Evolutionary conservation across 2,888 invertebrate species (phyloP).

Genomic region (Lasioglossum marginatum): DNA sequence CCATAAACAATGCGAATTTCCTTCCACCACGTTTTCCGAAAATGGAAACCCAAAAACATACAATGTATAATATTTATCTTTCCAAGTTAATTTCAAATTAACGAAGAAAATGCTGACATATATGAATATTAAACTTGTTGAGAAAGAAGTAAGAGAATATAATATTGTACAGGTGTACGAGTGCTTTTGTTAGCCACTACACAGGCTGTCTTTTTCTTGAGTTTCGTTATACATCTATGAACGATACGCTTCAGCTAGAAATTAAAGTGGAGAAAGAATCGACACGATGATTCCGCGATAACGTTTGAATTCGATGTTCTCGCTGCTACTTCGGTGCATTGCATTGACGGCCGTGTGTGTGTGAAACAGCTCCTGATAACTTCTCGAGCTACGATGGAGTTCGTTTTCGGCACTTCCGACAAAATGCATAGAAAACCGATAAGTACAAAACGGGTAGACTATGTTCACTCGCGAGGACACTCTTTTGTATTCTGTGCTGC

Average conservation of each 20-base stretch:
- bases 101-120: no score
- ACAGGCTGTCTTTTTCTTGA: not conserved
- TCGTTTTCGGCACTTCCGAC: conserved; percentile 5
- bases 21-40: not conserved
- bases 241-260: conserved; percentile 10
- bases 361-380: not conserved
- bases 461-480: not conserved
- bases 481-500: not conserved
- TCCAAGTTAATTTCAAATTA: no score
- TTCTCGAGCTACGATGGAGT: not conserved
- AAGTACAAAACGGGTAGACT: conserved; percentile 10
- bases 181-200: not conserved
- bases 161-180: not conserved
- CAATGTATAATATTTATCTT: not conserved
- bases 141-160: no score
- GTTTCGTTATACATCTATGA: not conserved
- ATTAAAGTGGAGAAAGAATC: conserved; percentile 5
- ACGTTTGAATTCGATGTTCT: conserved; percentile 9
- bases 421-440: conserved; percentile 1
- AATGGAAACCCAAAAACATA: not conserved
- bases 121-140: no score
- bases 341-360: not conserved
- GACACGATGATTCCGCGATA: conserved; percentile 5
- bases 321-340: conserved; percentile 14
- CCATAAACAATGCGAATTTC: not conserved